These are phyloP conservation scores for Orchestes rusci DNA, from an alignment of 2,888 invertebrate genomes.

Conservation along the genomic window DNA sequence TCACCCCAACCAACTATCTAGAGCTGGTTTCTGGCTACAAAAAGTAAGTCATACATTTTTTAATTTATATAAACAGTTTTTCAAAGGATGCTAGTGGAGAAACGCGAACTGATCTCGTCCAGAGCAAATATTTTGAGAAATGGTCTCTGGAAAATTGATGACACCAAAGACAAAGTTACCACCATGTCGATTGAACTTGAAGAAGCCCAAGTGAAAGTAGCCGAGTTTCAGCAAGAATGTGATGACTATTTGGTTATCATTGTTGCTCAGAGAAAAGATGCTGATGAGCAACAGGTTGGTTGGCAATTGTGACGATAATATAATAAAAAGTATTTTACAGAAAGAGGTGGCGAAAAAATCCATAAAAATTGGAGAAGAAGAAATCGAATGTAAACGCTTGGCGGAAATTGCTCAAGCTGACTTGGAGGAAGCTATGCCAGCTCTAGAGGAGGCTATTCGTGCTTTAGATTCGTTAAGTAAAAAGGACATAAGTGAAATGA, in stretches of 20 bases:
- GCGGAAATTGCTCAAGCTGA: constrained; percentile 78
- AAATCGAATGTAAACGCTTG: constrained; percentile 71
- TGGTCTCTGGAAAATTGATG: constrained; percentile 81
- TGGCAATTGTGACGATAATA: not conserved
- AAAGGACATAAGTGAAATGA: constrained; percentile 83
- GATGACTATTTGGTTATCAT: constrained; percentile 79
- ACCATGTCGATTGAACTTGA: constrained; percentile 79
- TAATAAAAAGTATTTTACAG: constrained; percentile 40
- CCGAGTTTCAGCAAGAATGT: constrained; percentile 73
- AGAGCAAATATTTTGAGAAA: constrained; percentile 74
- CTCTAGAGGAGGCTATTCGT: constrained; percentile 73
- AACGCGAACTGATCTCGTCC: constrained; percentile 62
- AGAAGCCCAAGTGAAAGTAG: constrained; percentile 66
- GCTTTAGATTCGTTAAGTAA: constrained; percentile 76
- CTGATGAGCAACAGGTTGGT: constrained; percentile 68
- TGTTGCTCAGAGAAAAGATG: constrained; percentile 71
- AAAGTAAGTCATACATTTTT: constrained; percentile 51
- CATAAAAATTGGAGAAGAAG: constrained; percentile 70
- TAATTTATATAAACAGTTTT: no score
- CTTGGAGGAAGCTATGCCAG: constrained; percentile 79
- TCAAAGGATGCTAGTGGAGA: constrained; percentile 60
- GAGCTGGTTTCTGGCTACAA: constrained; percentile 81
- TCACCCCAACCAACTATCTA: constrained; percentile 82
- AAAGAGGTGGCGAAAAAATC: constrained; percentile 64
- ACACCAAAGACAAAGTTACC: constrained; percentile 73